These are phyloP conservation scores for Pyralis farinalis DNA, from an alignment of 2,888 invertebrate genomes.

Conservation along the genomic window DNA sequence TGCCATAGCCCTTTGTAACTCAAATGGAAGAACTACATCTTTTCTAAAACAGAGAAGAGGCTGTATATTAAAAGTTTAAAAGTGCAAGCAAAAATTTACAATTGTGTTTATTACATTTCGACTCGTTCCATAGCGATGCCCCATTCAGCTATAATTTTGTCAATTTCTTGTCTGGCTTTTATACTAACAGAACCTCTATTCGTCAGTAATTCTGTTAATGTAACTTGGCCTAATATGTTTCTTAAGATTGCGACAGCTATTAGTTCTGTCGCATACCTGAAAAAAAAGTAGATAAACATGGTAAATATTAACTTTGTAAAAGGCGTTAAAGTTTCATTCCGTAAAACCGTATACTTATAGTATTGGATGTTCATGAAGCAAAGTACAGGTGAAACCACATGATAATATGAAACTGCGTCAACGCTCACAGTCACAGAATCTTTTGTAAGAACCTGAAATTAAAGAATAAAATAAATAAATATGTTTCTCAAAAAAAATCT, in stretches of 20 bases:
- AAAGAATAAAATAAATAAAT: too few species aligned
- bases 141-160: constrained; percentile 74
- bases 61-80: constrained; percentile 31
- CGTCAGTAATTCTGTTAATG: constrained; percentile 81
- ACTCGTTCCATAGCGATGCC: constrained; percentile 82
- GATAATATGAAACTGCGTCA: constrained; percentile 90
- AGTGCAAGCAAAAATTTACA: too few species aligned
- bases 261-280: constrained; percentile 55
- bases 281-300: constrained; percentile 15
- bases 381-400: constrained; percentile 84
- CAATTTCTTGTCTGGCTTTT: constrained; percentile 71
- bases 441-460: constrained; percentile 85
- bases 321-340: neutral
- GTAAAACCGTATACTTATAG: constrained; percentile 30
- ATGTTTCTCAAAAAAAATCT: too few species aligned
- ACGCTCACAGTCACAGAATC: constrained; percentile 96
- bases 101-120: constrained; percentile 71
- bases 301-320: neutral
- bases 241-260: constrained; percentile 67
- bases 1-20: constrained; percentile 57
- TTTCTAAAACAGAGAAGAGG: constrained; percentile 28
- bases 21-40: constrained; percentile 44
- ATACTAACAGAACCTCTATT: constrained; percentile 82
- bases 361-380: constrained; percentile 77
- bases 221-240: constrained; percentile 83